phyloP scores from a whole-genome alignment of 2,113 vertebrate genomes.

The Nothoprocta perdicaria region DNA sequence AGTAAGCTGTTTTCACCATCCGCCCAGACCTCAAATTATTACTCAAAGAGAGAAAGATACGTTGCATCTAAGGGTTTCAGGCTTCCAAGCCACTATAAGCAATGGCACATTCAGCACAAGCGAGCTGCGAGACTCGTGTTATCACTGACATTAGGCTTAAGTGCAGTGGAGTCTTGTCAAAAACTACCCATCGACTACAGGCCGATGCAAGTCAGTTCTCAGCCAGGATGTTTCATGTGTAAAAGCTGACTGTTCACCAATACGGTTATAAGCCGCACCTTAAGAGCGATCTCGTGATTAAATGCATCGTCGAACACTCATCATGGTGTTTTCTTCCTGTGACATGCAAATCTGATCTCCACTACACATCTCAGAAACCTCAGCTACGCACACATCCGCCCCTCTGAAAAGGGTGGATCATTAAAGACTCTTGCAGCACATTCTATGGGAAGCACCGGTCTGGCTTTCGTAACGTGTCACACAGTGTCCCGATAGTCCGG shows the following conservation, averaged over 20 bases:
- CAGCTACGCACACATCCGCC: neutral
- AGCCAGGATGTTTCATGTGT: neutral
- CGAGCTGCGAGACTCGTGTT: neutral
- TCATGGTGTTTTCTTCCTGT: accelerated
- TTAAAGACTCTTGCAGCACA: neutral
- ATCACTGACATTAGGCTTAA: neutral
- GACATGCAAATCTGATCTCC: neutral
- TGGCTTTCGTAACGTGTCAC: accelerated
- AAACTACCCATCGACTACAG: neutral
- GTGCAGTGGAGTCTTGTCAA: neutral
- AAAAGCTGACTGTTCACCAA: neutral
- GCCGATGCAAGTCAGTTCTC: neutral
- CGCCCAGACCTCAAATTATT: neutral
- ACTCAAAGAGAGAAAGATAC: neutral
- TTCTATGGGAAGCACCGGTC: accelerated
- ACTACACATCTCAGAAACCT: neutral
- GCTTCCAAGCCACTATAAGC: neutral
- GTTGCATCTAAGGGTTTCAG: neutral
- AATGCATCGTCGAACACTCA: neutral
- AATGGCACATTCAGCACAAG: neutral
- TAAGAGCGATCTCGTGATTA: accelerated
- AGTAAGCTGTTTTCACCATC: neutral
- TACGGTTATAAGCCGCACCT: accelerated
- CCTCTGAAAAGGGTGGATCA: neutral
- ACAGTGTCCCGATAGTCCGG: neutral